Conservation (phyloP, 2,888 invertebrate genomes). For the Magallana nippona region DNA sequence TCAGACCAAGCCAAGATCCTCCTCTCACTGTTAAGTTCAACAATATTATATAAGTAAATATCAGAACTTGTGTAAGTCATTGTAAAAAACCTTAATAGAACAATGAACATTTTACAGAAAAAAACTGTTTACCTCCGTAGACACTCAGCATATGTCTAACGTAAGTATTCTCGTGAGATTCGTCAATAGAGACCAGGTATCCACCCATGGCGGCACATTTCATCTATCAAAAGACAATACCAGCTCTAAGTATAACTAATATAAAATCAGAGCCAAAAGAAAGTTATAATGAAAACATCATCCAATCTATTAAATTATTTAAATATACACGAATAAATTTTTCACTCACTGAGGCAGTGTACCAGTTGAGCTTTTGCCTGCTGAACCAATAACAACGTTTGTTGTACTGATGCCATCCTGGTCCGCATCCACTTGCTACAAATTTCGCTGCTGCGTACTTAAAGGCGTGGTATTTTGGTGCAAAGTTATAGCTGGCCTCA, state of each 20-base stretch:
- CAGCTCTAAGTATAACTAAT: no score
- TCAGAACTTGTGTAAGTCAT: no score
- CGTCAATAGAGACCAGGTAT: slow-evolving; percentile 4
- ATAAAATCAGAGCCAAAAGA: no score
- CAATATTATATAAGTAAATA: no score
- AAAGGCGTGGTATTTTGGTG: background rate
- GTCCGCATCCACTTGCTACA: background rate
- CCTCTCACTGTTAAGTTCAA: background rate
- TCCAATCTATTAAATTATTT: no score
- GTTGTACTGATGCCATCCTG: slow-evolving; percentile 19
- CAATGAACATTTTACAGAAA: no score
- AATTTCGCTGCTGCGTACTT: slow-evolving; percentile 10
- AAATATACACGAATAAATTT: no score
- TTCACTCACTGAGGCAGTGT: background rate
- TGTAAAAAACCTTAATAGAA: no score
- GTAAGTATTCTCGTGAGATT: background rate
- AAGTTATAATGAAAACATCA: no score
- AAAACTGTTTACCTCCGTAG: background rate
- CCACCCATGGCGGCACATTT: slow-evolving; percentile 6
- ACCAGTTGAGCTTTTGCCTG: slow-evolving; percentile 15
- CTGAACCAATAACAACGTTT: slow-evolving; percentile 26
- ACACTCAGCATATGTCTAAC: slow-evolving; percentile 11
- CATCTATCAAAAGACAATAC: background rate
- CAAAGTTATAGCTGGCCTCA: background rate
- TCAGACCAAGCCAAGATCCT: slow-evolving; percentile 4